Evolutionary conservation across 2,113 vertebrate genomes (phyloP).

Genomic region (Phrynocephalus versicolor): DNA sequence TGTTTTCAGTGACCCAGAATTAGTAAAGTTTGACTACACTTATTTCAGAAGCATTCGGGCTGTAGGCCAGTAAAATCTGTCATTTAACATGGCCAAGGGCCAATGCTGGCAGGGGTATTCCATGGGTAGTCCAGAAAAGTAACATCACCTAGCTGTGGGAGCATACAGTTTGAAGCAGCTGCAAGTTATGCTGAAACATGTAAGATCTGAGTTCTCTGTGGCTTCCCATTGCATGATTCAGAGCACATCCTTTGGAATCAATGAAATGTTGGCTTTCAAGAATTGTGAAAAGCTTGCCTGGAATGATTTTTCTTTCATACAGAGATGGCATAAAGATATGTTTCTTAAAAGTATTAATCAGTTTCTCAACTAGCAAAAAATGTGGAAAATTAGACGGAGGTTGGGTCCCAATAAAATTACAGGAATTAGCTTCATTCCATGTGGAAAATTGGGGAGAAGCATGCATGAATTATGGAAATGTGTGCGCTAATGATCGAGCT

Average conservation of each 20-base stretch:
- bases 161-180: background rate
- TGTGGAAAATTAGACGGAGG: slow-evolving; percentile 58
- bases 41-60: too few species aligned
- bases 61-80: too few species aligned
- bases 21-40: too few species aligned
- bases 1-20: too few species aligned
- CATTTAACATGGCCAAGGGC: too few species aligned
- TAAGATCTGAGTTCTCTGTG: background rate
- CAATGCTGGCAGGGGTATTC: too few species aligned
- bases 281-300: slow-evolving; percentile 7
- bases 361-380: slow-evolving; percentile 53
- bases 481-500: slow-evolving; percentile 63
- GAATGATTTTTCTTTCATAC: slow-evolving; percentile 10
- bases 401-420: slow-evolving; percentile 63
- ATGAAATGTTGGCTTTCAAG: slow-evolving; percentile 26
- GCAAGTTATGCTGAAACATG: background rate
- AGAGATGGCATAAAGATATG: background rate
- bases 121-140: too few species aligned
- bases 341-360: slow-evolving; percentile 51
- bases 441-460: slow-evolving; percentile 70
- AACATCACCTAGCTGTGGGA: too few species aligned
- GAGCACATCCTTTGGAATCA: slow-evolving; percentile 22
- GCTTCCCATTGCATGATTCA: background rate
- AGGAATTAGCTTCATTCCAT: slow-evolving; percentile 68
- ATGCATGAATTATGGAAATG: slow-evolving; percentile 72